These are phyloP conservation scores for Lagenorhynchus albirostris DNA, from an alignment of 2,113 vertebrate species.

Conservation along the genomic window DNA sequence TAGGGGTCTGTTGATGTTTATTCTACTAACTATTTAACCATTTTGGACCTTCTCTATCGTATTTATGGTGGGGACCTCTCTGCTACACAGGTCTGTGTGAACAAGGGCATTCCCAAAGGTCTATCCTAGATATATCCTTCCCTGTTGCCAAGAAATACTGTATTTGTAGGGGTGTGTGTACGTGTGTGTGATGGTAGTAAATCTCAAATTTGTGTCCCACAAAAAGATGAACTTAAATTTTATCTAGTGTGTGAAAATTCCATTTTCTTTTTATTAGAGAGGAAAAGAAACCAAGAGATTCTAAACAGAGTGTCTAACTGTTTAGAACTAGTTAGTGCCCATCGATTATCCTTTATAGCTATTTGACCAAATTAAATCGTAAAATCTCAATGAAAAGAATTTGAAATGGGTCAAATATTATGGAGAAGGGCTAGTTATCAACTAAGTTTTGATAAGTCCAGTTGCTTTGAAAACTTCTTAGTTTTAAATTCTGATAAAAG, in stretches of 20 bases:
- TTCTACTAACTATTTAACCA: background rate
- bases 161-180: background rate
- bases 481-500: background rate
- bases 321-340: background rate
- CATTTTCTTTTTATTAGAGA: background rate
- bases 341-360: background rate
- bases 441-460: background rate
- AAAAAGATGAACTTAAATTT: background rate
- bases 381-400: background rate
- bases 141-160: background rate
- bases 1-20: background rate
- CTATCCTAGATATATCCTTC: background rate
- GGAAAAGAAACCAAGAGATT: background rate
- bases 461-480: background rate
- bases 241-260: background rate
- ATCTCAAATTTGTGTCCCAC: background rate
- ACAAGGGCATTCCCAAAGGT: background rate
- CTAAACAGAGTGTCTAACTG: background rate
- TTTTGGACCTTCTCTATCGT: background rate
- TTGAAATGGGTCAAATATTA: background rate
- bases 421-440: background rate
- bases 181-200: background rate
- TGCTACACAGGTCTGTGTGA: background rate
- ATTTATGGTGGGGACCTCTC: background rate
- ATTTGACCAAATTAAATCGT: background rate